Evolutionary conservation across 1,140 invertebrate species (phyloP), one percentile per base, ranked within the genome.

Genomic region (Pseudomyrmex cubaensis): DNA sequence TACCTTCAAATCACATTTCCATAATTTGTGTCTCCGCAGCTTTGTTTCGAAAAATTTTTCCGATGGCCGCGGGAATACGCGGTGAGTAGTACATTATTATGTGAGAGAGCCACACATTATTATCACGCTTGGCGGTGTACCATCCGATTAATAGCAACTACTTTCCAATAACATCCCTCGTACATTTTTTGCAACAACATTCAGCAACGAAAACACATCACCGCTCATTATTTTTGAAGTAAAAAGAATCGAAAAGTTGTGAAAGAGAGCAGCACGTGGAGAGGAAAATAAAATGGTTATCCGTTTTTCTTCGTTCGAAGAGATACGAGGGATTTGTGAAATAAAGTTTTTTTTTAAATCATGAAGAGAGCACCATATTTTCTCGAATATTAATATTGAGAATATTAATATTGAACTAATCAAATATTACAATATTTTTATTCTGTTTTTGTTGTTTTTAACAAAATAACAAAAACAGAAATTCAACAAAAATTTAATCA

Each of bases 161-260:
- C 46, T 74, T 8, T 74, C 17, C 35, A 17, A 20, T 73, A 20
- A 72, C 7, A 10, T 44, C 54, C 5, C 1, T 44, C 25, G 5
- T 2, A 52, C 0, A 15, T 66, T 76, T 54, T 63, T 46, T 17
- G 2, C 46, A 2, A 20, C 59, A 59, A 59, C 57, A 73, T 59
- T 73, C 9, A 7, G 7, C 10, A 35, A 20, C 54, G 10, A 50
- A 52, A 66, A 57, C 22, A 44, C 0, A 64, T 64, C 13, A 17
- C 17, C 10, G 17, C 20, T 74, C 8, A 15, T 66, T 76, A 52
- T 15, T 35, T 35, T 76, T 25, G 7, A 10, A 52, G 20, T 54
- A 9, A 50, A 13, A 76, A 66, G 8, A 10, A 20, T 76, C 35
- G 8, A 10, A 66, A 20, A 66, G 64, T 66, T 66, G 46, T 73